phyloP scores from a whole-genome alignment of 2,888 invertebrate genomes.

The Dolomedes plantarius region DNA sequence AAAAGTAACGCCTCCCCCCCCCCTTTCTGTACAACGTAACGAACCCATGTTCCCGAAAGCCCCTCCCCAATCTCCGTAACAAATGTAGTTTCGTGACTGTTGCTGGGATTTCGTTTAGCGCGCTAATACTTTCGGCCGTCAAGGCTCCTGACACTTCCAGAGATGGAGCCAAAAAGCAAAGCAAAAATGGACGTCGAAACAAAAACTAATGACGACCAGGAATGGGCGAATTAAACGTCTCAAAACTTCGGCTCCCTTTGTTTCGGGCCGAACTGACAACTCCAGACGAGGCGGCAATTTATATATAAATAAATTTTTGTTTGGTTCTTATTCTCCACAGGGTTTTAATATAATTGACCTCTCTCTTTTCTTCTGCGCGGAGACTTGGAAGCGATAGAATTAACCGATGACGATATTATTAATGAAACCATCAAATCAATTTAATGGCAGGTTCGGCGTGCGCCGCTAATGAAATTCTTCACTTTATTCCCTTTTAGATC shows the following conservation, averaged over 20 bases:
- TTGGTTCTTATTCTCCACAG: conserved; percentile 7
- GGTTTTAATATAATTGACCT: conserved; percentile 17
- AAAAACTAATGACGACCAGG: conserved; percentile 15
- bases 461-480: conserved; percentile 30
- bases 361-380: not conserved
- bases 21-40: not conserved
- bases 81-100: conserved; percentile 42
- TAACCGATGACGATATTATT: conserved; percentile 23
- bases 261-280: conserved; percentile 18
- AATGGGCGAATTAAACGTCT: conserved; percentile 21
- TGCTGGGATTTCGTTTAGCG: conserved; percentile 20
- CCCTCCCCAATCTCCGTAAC: conserved; percentile 11
- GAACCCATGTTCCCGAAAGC: not conserved
- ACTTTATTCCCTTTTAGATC: not conserved
- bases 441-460: conserved; percentile 30
- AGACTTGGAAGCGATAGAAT: not conserved
- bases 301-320: conserved; percentile 22
- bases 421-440: conserved; percentile 45
- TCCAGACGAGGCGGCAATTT: conserved; percentile 9
- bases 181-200: not conserved
- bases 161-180: conserved; percentile 12
- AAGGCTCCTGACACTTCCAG: conserved; percentile 35
- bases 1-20: conserved; percentile 4
- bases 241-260: conserved; percentile 30
- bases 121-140: conserved; percentile 23